Conservation (phyloP, 2,888 invertebrate species). For the Caenorhabditis angaria region DNA sequence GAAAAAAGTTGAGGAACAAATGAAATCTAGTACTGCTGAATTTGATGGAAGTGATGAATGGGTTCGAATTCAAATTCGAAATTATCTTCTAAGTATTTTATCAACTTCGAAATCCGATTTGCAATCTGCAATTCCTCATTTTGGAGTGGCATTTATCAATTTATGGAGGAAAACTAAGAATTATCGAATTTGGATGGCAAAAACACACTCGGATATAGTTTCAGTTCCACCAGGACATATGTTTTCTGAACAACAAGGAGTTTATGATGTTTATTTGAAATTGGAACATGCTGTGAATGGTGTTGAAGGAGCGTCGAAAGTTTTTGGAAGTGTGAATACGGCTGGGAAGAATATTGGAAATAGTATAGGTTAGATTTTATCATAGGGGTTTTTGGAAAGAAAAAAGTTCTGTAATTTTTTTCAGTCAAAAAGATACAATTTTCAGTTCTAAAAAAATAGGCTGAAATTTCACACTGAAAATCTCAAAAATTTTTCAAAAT, state of each 20-base stretch:
- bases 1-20: constrained; percentile 74
- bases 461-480: background rate
- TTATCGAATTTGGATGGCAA: constrained; percentile 83
- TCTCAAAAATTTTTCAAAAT: too few relatives aligned
- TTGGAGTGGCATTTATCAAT: constrained; percentile 84
- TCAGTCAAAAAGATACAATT: background rate
- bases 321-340: constrained; percentile 53
- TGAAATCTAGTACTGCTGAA: constrained; percentile 70
- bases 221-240: constrained; percentile 78
- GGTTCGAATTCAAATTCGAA: constrained; percentile 88
- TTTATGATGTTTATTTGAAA: constrained; percentile 85
- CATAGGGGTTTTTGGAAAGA: background rate
- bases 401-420: too few relatives aligned
- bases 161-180: constrained; percentile 87
- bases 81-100: constrained; percentile 74
- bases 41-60: constrained; percentile 96
- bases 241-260: constrained; percentile 90
- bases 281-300: constrained; percentile 62
- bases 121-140: constrained; percentile 75
- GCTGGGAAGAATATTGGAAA: constrained; percentile 63
- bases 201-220: constrained; percentile 45
- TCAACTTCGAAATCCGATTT: constrained; percentile 64
- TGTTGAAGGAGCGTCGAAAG: constrained; percentile 62
- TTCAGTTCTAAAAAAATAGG: background rate
- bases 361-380: constrained; percentile 19